These are phyloP conservation scores for Flexamia atlantica DNA, from an alignment of 2,888 invertebrate genomes.

Conservation along the genomic window DNA sequence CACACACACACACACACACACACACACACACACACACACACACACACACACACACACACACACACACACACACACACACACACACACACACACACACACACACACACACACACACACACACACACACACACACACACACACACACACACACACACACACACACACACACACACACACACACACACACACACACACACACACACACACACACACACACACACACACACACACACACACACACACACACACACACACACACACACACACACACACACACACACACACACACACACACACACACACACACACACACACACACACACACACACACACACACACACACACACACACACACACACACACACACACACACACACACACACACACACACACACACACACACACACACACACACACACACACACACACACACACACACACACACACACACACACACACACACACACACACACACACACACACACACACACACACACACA, in stretches of 20 bases:
- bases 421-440: slow-evolving; percentile 52
- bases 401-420: slow-evolving; percentile 52
- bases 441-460: slow-evolving; percentile 52
- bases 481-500: slow-evolving; percentile 52
- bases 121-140: slow-evolving; percentile 52
- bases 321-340: slow-evolving; percentile 52
- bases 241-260: slow-evolving; percentile 52
- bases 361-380: slow-evolving; percentile 52
- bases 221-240: slow-evolving; percentile 52
- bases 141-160: slow-evolving; percentile 52
- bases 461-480: slow-evolving; percentile 52
- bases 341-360: slow-evolving; percentile 52
- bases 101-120: slow-evolving; percentile 52
- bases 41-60: slow-evolving; percentile 52
- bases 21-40: slow-evolving; percentile 52
- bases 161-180: slow-evolving; percentile 52
- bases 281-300: slow-evolving; percentile 52
- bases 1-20: slow-evolving; percentile 52
- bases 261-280: slow-evolving; percentile 52
- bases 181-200: slow-evolving; percentile 52
- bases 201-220: slow-evolving; percentile 52
- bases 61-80: slow-evolving; percentile 51
- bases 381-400: slow-evolving; percentile 52
- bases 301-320: slow-evolving; percentile 52
- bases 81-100: slow-evolving; percentile 52